A percentile compares a stretch with the other conserved stretches of the same genome.
Evolutionary conservation across 1,140 invertebrate genomes (phyloP).

Genomic region (Schlechtendalia chinensis): DNA sequence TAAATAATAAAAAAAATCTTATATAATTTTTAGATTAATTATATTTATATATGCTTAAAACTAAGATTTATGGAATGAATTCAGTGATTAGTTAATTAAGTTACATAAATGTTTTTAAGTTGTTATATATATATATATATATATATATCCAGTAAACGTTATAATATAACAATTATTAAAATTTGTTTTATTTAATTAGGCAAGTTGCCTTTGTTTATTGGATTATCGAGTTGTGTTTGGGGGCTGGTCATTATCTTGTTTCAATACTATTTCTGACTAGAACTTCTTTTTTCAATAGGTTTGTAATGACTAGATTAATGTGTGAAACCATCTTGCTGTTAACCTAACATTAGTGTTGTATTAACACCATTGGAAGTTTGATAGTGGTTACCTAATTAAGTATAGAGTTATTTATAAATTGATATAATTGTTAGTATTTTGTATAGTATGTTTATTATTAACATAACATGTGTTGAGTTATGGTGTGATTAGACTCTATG

Average conservation of each 20-base stretch:
- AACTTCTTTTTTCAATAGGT: constrained; percentile 44
- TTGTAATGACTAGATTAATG: constrained; percentile 34
- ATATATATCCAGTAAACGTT: constrained; percentile 46
- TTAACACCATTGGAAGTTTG: constrained; percentile 29
- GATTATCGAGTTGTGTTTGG: constrained; percentile 72
- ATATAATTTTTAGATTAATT: no score
- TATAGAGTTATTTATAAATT: neutral
- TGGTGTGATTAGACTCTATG: constrained; percentile 11
- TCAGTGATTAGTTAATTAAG: no score
- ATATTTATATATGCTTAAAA: no score
- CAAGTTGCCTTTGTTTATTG: constrained; percentile 70
- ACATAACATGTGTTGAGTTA: constrained; percentile 3
- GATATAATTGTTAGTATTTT: neutral
- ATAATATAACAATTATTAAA: constrained; percentile 23
- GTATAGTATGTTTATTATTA: constrained; percentile 1
- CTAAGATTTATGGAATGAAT: no score
- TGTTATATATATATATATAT: no score
- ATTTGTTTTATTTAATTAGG: constrained; percentile 58
- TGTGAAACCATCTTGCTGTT: constrained; percentile 32
- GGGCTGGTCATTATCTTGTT: constrained; percentile 70
- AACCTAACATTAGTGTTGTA: constrained; percentile 26
- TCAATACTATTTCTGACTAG: constrained; percentile 68
- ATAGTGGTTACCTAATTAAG: constrained; percentile 28
- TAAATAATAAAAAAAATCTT: no score
- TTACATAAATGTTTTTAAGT: no score